Conservation (phyloP, 2,113 vertebrate species). For the Lycaon pictus region DNA sequence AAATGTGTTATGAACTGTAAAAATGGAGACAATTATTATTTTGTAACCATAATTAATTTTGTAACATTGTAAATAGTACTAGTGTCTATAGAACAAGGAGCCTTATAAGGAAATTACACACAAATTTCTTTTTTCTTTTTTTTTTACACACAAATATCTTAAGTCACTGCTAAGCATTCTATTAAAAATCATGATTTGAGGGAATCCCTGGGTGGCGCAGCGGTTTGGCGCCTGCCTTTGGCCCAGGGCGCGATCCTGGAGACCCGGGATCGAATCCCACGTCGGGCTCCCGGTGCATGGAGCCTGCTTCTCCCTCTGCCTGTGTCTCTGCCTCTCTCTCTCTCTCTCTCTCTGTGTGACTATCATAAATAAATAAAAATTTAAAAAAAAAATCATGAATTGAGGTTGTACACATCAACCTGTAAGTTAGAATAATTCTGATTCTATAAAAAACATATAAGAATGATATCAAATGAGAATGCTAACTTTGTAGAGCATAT, state of each 20-base stretch:
- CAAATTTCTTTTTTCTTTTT: neutral
- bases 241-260: no score
- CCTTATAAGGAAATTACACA: constrained; percentile 21
- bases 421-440: constrained; percentile 14
- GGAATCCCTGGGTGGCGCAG: no score
- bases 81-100: constrained; percentile 19
- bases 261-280: no score
- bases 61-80: neutral
- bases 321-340: no score
- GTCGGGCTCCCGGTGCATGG: no score
- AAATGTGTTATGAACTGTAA: neutral
- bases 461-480: constrained; percentile 25
- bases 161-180: constrained; percentile 23
- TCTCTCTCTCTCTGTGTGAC: no score
- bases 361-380: no score
- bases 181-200: constrained; percentile 29
- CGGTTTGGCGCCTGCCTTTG: no score
- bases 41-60: constrained; percentile 43
- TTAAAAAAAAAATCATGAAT: neutral
- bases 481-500: neutral
- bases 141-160: neutral
- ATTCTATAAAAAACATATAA: constrained; percentile 27
- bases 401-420: neutral
- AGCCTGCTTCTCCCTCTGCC: no score
- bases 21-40: constrained; percentile 11